Percentiles rank a stretch among this genome's conserved stretches.
Evolutionary conservation across 2,113 vertebrate genomes (phyloP).

Genomic region (Corythornis madagascariensis): DNA sequence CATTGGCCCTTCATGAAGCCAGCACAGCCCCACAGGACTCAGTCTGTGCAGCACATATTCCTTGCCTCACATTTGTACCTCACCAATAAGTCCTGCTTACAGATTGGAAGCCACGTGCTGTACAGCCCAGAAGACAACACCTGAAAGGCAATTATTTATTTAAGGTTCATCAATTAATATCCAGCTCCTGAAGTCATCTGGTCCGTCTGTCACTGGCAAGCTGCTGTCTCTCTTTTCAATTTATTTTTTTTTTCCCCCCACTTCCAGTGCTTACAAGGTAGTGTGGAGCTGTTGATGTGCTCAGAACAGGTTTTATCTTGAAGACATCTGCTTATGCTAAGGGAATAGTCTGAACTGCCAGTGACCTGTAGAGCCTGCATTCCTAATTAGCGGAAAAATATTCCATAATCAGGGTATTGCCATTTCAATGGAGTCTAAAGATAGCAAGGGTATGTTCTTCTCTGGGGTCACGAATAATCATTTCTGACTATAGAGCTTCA

Average conservation of each 20-base stretch:
- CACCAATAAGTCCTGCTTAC: neutral
- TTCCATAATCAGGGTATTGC: constrained; percentile 55
- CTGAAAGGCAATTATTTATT: constrained; percentile 65
- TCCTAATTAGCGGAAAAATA: constrained; percentile 65
- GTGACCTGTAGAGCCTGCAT: constrained; percentile 65
- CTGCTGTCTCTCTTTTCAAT: neutral
- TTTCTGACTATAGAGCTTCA: constrained; percentile 26
- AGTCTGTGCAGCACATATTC: neutral
- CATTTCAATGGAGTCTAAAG: constrained; percentile 57
- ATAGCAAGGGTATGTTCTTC: constrained; percentile 50
- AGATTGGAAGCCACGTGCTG: neutral
- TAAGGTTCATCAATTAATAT: constrained; percentile 32
- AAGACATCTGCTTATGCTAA: constrained; percentile 69
- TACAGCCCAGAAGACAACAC: constrained; percentile 46
- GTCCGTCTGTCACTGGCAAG: constrained; percentile 51
- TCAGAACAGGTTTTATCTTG: constrained; percentile 72
- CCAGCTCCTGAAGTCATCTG: constrained; percentile 41
- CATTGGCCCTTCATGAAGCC: rapidly evolving
- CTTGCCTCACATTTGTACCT: neutral
- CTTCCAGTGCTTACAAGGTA: constrained; percentile 35
- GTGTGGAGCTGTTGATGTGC: constrained; percentile 54
- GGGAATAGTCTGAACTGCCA: constrained; percentile 61
- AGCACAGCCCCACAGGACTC: neutral
- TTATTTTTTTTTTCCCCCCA: neutral
- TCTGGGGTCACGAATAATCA: constrained; percentile 45